These are phyloP conservation scores for Sturmia bella DNA, from an alignment of 2,888 invertebrate species.

Conservation along the genomic window DNA sequence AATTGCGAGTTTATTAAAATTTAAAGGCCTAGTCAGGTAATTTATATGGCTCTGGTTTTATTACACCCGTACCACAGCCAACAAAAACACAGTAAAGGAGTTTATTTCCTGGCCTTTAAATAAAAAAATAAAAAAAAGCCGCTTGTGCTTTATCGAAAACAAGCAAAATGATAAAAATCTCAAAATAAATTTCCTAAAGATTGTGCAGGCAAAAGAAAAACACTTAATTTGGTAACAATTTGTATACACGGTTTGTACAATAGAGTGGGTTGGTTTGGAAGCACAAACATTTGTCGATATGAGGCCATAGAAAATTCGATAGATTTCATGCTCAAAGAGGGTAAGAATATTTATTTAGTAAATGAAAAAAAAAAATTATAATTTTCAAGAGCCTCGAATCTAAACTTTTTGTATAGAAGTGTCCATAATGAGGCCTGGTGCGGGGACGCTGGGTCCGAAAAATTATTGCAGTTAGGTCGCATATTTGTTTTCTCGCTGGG, in stretches of 20 bases:
- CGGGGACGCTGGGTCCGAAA: too few species aligned
- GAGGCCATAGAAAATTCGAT: too few species aligned
- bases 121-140: not conserved
- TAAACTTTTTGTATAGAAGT: too few species aligned
- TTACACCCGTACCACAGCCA: constrained; percentile 6
- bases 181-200: constrained; percentile 58
- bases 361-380: too few species aligned
- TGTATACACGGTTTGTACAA: constrained; percentile 19
- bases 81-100: not conserved
- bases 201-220: constrained; percentile 38
- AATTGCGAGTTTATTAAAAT: constrained; percentile 61
- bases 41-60: constrained; percentile 60
- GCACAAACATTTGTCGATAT: too few species aligned
- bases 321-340: too few species aligned
- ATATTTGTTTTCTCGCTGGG: too few species aligned
- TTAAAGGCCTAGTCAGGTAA: constrained; percentile 64
- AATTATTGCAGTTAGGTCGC: too few species aligned
- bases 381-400: too few species aligned
- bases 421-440: too few species aligned
- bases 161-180: constrained; percentile 55
- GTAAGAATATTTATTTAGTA: too few species aligned
- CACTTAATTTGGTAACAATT: constrained; percentile 32
- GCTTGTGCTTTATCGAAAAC: constrained; percentile 41
- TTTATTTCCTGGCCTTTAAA: constrained; percentile 5
- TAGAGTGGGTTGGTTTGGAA: not conserved